Evolutionary conservation across 2,888 invertebrate genomes (phyloP).

Genomic region (Polietes domitor): DNA sequence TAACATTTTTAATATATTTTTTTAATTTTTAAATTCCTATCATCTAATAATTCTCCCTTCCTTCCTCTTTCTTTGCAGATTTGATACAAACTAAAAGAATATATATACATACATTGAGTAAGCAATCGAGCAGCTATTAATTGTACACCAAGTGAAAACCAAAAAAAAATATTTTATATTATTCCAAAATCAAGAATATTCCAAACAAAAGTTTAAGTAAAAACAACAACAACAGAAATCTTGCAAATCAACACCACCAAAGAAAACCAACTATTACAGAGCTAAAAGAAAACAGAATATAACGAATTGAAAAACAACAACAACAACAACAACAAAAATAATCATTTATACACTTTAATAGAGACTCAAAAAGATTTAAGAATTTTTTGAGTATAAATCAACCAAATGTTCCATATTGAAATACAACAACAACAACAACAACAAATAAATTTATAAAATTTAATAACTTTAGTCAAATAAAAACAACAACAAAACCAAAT

Average conservation of each 20-base stretch:
- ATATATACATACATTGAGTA: slow-evolving; percentile 70
- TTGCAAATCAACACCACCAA: slow-evolving; percentile 76
- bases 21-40: neutral
- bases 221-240: slow-evolving; percentile 70
- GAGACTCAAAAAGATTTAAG: slow-evolving; percentile 36
- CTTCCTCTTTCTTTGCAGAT: slow-evolving; percentile 71
- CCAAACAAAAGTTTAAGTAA: slow-evolving; percentile 58
- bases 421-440: slow-evolving; percentile 65
- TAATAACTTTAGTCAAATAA: slow-evolving; percentile 70
- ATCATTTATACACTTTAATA: slow-evolving; percentile 39
- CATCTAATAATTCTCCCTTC: neutral
- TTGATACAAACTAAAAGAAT: slow-evolving; percentile 70
- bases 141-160: slow-evolving; percentile 65
- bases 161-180: slow-evolving; percentile 57
- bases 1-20: neutral
- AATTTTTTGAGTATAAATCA: slow-evolving; percentile 66
- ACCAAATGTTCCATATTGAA: slow-evolving; percentile 79
- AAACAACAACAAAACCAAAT: slow-evolving; percentile 68
- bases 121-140: slow-evolving; percentile 78
- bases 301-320: slow-evolving; percentile 68
- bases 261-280: slow-evolving; percentile 78
- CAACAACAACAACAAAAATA: slow-evolving; percentile 69
- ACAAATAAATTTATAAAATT: slow-evolving; percentile 71
- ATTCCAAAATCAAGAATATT: slow-evolving; percentile 58
- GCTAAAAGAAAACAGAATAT: slow-evolving; percentile 69